Evolutionary conservation across 1,140 invertebrate genomes (phyloP).

Genomic region (Neuroterus valhalla): DNA sequence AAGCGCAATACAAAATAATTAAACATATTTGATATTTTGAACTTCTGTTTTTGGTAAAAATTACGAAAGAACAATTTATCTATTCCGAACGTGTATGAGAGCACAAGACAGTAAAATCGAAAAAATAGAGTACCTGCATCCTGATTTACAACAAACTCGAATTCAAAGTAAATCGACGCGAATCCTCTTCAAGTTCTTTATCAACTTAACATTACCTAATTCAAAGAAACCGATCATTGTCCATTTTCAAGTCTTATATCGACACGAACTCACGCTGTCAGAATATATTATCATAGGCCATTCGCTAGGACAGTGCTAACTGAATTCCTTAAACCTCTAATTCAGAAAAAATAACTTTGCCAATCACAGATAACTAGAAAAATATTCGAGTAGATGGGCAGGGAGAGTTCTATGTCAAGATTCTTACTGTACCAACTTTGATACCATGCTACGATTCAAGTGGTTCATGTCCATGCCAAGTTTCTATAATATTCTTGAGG

Average conservation of each 20-base stretch:
- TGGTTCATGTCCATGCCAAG: no score
- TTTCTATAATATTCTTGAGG: no score
- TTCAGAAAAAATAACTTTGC: not conserved
- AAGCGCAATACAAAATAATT: not conserved
- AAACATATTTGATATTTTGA: no score
- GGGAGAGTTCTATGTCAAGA: no score
- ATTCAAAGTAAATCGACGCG: not conserved
- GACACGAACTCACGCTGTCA: conserved; percentile 28
- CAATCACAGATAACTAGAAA: no score
- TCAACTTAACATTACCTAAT: conserved; percentile 16
- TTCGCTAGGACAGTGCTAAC: not conserved
- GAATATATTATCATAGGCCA: not conserved
- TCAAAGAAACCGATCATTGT: conserved; percentile 58
- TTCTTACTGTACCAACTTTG: no score
- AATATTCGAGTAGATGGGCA: no score
- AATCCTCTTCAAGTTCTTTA: conserved; percentile 10
- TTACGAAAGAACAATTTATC: conserved; percentile 1
- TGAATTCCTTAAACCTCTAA: not conserved
- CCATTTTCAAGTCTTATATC: conserved; percentile 61
- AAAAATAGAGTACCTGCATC: conserved; percentile 50
- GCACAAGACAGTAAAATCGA: conserved; percentile 58
- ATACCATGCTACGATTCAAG: no score
- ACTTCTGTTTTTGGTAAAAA: not conserved
- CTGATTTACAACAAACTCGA: conserved; percentile 5
- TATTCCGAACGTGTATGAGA: conserved; percentile 25